phyloP scores from a whole-genome alignment of 2,888 invertebrate species.

The Callosobruchus maculatus region DNA sequence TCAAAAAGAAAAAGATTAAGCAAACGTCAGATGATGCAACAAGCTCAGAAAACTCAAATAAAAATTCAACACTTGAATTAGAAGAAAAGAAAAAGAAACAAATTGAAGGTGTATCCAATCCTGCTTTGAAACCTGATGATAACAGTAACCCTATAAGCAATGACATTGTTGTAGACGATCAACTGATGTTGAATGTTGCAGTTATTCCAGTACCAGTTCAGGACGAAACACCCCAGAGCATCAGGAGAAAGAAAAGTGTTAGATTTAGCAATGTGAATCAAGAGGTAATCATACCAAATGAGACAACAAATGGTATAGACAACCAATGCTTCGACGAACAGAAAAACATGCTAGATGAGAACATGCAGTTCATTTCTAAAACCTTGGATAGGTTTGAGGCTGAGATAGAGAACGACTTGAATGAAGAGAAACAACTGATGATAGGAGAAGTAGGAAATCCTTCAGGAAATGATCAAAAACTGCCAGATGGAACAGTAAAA shows the following conservation, averaged over 20 bases:
- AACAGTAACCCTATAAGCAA: constrained; percentile 5
- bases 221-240: constrained; percentile 5
- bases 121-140: constrained; percentile 24
- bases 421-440: constrained; percentile 39
- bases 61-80: not conserved
- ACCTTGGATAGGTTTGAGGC: constrained; percentile 42
- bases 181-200: constrained; percentile 34
- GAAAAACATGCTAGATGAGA: constrained; percentile 32
- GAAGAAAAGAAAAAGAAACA: constrained; percentile 10
- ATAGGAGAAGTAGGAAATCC: constrained; percentile 37
- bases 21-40: too few relatives aligned
- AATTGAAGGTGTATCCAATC: constrained; percentile 24
- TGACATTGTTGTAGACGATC: constrained; percentile 18
- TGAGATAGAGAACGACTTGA: constrained; percentile 46
- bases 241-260: constrained; percentile 28
- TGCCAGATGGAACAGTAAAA: constrained; percentile 32
- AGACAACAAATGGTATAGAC: constrained; percentile 26
- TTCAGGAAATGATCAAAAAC: constrained; percentile 31
- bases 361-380: constrained; percentile 32
- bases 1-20: constrained; percentile 15
- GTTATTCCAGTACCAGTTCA: constrained; percentile 24
- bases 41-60: too few relatives aligned
- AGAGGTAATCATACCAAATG: constrained; percentile 37
- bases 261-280: constrained; percentile 37
- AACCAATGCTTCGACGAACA: constrained; percentile 33